Percentiles rank a stretch among this genome's conserved stretches.
Evolutionary conservation across 1,140 invertebrate species (phyloP).

Genomic region (Caenorhabditis briggsae): DNA sequence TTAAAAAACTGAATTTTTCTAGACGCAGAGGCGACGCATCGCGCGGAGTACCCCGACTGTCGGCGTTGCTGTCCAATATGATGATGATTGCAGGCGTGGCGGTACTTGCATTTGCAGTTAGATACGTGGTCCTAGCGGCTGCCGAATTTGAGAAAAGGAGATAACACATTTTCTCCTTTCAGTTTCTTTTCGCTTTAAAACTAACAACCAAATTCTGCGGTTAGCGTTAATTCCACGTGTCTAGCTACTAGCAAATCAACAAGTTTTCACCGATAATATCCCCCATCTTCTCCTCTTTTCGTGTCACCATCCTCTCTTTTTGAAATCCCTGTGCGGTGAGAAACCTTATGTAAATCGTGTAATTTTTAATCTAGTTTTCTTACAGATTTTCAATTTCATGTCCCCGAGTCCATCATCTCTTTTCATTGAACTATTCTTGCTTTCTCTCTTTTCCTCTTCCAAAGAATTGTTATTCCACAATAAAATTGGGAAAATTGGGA

Average conservation of each 20-base stretch:
- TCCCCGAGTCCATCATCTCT: background rate
- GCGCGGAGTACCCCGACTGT: constrained; percentile 63
- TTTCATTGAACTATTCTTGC: background rate
- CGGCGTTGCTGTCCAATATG: constrained; percentile 74
- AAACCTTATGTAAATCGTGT: background rate
- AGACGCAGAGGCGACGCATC: constrained; percentile 51
- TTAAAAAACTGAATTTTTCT: background rate
- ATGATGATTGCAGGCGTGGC: constrained; percentile 75
- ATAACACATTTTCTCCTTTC: background rate
- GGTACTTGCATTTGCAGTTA: constrained; percentile 75
- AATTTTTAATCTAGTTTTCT: background rate
- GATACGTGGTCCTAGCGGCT: constrained; percentile 73
- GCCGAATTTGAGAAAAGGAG: constrained; percentile 55
- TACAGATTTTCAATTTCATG: background rate
- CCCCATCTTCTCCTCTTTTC: background rate
- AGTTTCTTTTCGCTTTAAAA: background rate
- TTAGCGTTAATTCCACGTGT: background rate
- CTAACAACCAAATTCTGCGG: background rate
- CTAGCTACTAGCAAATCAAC: background rate
- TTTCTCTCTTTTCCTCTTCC: background rate
- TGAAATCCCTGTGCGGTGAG: background rate
- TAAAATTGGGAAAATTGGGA: no score
- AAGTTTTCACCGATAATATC: background rate
- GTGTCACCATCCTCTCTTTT: background rate
- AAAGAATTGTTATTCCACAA: background rate